These are phyloP conservation scores for Drosophila hydei DNA, from an alignment of 1,140 invertebrate species.

Conservation along the genomic window DNA sequence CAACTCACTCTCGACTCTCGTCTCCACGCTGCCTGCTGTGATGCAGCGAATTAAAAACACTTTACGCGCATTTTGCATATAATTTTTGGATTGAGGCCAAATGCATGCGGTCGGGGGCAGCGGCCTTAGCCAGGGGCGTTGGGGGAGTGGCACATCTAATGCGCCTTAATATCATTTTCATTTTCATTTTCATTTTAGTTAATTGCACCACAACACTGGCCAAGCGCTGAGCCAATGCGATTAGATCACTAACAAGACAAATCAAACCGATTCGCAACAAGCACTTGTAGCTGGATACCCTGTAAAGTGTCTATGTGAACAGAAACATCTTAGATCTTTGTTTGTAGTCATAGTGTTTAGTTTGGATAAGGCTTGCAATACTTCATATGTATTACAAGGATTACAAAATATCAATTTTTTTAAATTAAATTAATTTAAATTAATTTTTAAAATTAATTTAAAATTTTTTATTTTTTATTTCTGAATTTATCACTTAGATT, in stretches of 20 bases:
- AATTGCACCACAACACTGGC: constrained; percentile 50
- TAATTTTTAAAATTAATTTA: no score
- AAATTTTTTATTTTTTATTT: no score
- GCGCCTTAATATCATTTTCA: constrained; percentile 72
- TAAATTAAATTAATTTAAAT: no score
- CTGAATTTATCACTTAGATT: no score
- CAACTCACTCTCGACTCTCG: not conserved
- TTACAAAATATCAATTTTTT: no score
- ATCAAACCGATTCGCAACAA: not conserved
- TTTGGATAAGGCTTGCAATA: no score
- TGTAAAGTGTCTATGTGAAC: not conserved
- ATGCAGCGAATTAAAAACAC: constrained; percentile 74
- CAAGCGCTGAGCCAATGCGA: constrained; percentile 15
- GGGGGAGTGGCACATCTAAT: constrained; percentile 54
- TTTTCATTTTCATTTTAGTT: constrained; percentile 67
- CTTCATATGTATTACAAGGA: no score
- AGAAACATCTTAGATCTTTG: not conserved
- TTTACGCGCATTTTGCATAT: constrained; percentile 65
- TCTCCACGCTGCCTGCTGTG: constrained; percentile 22
- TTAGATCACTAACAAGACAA: constrained; percentile 39
- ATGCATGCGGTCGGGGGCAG: constrained; percentile 16
- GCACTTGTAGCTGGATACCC: not conserved
- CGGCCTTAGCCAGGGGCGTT: not conserved
- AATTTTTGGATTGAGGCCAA: constrained; percentile 69
- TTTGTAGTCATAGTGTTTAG: not conserved